A percentile compares a stretch with the other conserved stretches of the same genome.
Conservation (phyloP, 30 jellyfish, hydroid and myxozoan genomes). For the Catostylus mosaicus region DNA sequence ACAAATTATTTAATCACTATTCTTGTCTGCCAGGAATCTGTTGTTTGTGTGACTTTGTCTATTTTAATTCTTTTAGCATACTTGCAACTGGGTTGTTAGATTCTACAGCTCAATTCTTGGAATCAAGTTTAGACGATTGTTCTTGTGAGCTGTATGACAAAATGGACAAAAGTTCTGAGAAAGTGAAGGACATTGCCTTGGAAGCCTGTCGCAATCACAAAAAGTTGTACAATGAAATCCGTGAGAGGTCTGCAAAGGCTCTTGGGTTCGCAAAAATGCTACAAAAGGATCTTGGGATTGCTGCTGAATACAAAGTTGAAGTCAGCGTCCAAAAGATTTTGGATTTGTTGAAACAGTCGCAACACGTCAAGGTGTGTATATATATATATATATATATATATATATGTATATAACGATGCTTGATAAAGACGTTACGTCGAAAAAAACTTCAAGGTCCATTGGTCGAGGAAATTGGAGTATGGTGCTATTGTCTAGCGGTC, state of each 20-base stretch:
- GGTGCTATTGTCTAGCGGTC: too few relatives aligned
- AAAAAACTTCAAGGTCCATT: too few relatives aligned
- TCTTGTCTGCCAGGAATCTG: too few relatives aligned
- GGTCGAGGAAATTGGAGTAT: too few relatives aligned
- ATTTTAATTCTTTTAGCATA: conserved; percentile 51
- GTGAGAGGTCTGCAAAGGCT: conserved; percentile 90
- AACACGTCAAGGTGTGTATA: conserved; percentile 70
- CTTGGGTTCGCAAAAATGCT: conserved; percentile 96
- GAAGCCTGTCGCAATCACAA: conserved; percentile 81
- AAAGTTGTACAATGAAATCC: conserved; percentile 73
- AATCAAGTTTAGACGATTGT: conserved; percentile 80
- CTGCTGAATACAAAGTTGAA: conserved; percentile 80
- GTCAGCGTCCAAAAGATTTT: conserved; percentile 55
- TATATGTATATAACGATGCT: too few relatives aligned
- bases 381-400: too few relatives aligned
- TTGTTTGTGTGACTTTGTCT: background rate
- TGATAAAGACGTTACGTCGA: too few relatives aligned
- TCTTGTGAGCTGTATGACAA: conserved; percentile 60
- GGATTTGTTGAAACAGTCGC: conserved; percentile 45
- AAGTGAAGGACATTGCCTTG: conserved; percentile 53
- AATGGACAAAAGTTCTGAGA: conserved; percentile 64
- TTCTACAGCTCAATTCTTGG: conserved; percentile 87
- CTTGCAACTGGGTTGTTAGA: conserved; percentile 86
- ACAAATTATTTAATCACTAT: too few relatives aligned
- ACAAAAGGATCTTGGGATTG: conserved; percentile 95